These are phyloP conservation scores for Zenarchopterus dispar DNA, from an alignment of 2,797 vertebrate species.

Conservation along the genomic window DNA sequence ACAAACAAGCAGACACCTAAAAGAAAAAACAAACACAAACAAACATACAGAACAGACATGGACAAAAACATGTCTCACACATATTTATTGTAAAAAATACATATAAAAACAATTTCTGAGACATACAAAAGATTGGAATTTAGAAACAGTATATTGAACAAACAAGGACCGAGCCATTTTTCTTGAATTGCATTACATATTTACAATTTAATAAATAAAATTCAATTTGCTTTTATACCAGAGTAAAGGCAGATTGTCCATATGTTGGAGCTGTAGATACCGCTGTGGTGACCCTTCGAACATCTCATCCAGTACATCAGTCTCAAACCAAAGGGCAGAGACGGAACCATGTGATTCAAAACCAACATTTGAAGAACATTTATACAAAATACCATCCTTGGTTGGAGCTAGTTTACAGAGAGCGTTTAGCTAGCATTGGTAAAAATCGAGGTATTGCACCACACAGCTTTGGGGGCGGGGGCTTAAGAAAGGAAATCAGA, in stretches of 20 bases:
- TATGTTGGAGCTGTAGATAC: conserved; percentile 64
- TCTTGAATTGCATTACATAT: conserved; percentile 82
- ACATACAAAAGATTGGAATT: conserved; percentile 86
- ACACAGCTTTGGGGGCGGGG: conserved; percentile 65
- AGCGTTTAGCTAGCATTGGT: conserved; percentile 67
- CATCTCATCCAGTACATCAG: conserved; percentile 41
- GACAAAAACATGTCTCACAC: conserved; percentile 69
- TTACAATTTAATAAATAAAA: conserved; percentile 89
- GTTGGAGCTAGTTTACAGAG: conserved; percentile 47
- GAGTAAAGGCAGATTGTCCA: conserved; percentile 82
- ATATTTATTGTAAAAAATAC: conserved; percentile 91
- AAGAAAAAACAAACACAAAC: not conserved
- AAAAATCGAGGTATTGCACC: conserved; percentile 81
- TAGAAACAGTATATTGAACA: conserved; percentile 85
- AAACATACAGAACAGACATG: conserved; percentile 27
- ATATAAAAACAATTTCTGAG: conserved; percentile 87
- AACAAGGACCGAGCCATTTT: conserved; percentile 81
- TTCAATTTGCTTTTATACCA: conserved; percentile 76
- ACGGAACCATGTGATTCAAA: conserved; percentile 26
- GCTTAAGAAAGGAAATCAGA: conserved; percentile 50
- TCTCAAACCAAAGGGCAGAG: conserved; percentile 47
- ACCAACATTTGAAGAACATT: conserved; percentile 44
- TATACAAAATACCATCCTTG: conserved; percentile 60
- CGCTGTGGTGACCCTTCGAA: conserved; percentile 58
- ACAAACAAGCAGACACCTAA: not conserved